Percentiles rank a stretch among this genome's conserved stretches.
phyloP scores from a whole-genome alignment of 1,140 invertebrate species.

The Coptotermes formosanus region DNA sequence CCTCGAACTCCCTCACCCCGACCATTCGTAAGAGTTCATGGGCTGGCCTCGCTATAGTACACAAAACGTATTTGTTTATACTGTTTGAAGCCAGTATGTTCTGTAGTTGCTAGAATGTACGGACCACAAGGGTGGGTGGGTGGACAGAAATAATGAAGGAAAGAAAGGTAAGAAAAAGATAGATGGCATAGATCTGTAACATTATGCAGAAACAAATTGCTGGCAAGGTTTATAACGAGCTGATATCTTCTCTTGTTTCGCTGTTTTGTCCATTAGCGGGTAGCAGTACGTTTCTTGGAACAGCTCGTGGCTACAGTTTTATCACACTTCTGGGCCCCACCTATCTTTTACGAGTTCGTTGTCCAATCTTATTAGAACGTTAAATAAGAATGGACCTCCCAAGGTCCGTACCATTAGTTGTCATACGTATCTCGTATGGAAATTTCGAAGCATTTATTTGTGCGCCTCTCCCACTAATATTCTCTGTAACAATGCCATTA shows the following conservation, averaged over 20 bases:
- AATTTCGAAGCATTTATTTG: neutral
- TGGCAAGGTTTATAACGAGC: neutral
- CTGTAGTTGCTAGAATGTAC: no score
- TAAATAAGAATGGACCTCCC: slow-evolving; percentile 10
- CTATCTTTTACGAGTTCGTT: slow-evolving; percentile 8
- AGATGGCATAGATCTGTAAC: neutral
- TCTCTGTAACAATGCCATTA: neutral
- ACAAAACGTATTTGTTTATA: no score
- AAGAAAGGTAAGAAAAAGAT: no score
- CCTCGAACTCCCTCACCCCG: no score
- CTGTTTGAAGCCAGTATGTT: no score
- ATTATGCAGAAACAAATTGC: neutral
- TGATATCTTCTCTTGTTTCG: neutral
- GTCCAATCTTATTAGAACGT: neutral
- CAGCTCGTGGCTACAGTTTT: neutral
- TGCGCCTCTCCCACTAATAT: no score
- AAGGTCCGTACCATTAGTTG: slow-evolving; percentile 3
- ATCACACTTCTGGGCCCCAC: neutral
- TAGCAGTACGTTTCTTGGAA: neutral
- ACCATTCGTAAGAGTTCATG: no score
- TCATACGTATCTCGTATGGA: slow-evolving; percentile 3
- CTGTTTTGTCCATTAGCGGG: neutral
- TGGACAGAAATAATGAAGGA: no score
- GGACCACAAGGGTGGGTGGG: no score
- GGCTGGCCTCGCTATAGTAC: no score